A percentile compares a stretch with the other conserved stretches of the same genome.
These are phyloP conservation scores for Gastrophryne carolinensis DNA, from an alignment of 2,797 vertebrate genomes.

Conservation along the genomic window DNA sequence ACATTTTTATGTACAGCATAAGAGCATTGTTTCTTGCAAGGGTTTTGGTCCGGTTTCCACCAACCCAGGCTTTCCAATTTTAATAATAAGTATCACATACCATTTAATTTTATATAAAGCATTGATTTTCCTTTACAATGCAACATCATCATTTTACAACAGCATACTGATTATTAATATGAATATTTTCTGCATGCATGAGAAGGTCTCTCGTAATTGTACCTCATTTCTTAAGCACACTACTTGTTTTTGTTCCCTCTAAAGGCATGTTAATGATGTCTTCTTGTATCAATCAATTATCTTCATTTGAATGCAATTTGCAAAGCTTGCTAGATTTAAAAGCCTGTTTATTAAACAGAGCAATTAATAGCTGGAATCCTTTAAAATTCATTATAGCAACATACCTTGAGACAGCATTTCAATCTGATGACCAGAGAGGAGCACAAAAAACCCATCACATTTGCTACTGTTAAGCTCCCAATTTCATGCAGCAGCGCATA, in stretches of 20 bases:
- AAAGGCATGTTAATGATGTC: constrained; percentile 36
- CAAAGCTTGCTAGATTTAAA: constrained; percentile 35
- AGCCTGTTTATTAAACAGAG: constrained; percentile 35
- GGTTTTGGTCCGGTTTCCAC: too few relatives aligned
- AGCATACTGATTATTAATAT: constrained; percentile 17
- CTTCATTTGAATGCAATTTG: constrained; percentile 20
- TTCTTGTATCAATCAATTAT: constrained; percentile 35
- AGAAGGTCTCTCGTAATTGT: constrained; percentile 16
- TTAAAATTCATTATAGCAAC: constrained; percentile 20
- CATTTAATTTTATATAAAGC: not conserved
- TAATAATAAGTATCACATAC: not conserved
- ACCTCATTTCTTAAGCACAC: constrained; percentile 22
- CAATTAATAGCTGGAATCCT: constrained; percentile 45
- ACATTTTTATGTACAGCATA: too few relatives aligned
- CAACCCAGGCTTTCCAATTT: too few relatives aligned
- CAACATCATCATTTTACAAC: constrained; percentile 1
- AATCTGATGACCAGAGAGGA: constrained; percentile 6
- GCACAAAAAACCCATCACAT: constrained; percentile 37
- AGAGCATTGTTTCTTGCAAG: too few relatives aligned
- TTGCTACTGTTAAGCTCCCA: not conserved
- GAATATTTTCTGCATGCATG: not conserved
- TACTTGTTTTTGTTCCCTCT: constrained; percentile 18
- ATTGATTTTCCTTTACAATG: not conserved
- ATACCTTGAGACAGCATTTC: constrained; percentile 25
- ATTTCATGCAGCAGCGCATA: constrained; percentile 31